These are phyloP conservation scores for Ophion costatus DNA, from an alignment of 2,888 invertebrate species.

Conservation along the genomic window DNA sequence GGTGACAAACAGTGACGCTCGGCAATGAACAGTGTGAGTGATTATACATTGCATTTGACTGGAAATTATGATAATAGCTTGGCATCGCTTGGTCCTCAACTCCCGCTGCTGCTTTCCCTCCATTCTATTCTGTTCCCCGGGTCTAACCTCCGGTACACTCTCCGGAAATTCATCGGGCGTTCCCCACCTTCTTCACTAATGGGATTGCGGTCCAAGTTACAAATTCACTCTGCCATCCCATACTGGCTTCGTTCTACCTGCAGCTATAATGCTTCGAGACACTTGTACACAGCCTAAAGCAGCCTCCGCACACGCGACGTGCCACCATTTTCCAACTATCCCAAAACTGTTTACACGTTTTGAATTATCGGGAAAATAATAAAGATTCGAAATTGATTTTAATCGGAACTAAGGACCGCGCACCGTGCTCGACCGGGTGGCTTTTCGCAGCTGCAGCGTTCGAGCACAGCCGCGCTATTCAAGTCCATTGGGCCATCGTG, in stretches of 20 bases:
- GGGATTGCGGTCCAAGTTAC: conserved; percentile 73
- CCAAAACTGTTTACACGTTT: conserved; percentile 12
- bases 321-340: conserved; percentile 30
- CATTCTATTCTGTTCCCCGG: conserved; percentile 44
- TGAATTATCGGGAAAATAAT: conserved; percentile 24
- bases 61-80: conserved; percentile 78
- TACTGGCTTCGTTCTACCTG: conserved; percentile 64
- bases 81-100: conserved; percentile 40
- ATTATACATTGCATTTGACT: conserved; percentile 74
- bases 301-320: conserved; percentile 9
- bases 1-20: conserved; percentile 71
- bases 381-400: conserved; percentile 24
- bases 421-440: no score
- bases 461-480: neutral
- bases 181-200: conserved; percentile 56
- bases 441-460: neutral
- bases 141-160: conserved; percentile 55
- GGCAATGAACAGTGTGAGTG: conserved; percentile 40
- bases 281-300: conserved; percentile 53
- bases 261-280: conserved; percentile 46
- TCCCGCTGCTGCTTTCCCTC: conserved; percentile 38
- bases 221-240: conserved; percentile 73
- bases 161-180: conserved; percentile 61
- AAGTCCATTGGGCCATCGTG: neutral
- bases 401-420: conserved; percentile 23